Base-by-base conservation (phyloP, 2,113 vertebrate species). In the Apistogramma diplotaenia region DNA sequence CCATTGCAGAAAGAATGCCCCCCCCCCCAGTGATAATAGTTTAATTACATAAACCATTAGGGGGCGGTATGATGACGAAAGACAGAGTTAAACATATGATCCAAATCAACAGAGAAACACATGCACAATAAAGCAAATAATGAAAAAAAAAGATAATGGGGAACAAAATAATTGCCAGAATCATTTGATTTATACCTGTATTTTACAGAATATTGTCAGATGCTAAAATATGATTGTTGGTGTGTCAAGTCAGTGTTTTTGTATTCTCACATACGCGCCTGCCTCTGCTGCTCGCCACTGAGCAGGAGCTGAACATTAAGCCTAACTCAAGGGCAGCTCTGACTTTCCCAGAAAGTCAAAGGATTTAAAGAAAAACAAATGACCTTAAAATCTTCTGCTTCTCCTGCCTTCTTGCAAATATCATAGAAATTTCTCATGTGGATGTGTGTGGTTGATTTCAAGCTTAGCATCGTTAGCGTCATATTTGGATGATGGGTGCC, bases 291-390 rank as follows among this genome's bases (percentile, higher is more conserved):
- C 19, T 61, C 56, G 27, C 43, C n/a, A 16, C 67, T 72, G 88
- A 87, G 78, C 67, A 56, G 31, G 46, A 83, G 74, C 60, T 67
- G 74, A 62, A 79, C 18, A 27, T 61, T 78, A 37, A 78, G 79
- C 78, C 79, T 18, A 21, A 16, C 58, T 87, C 49, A 81, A 80
- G 76, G 76, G 71, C 76, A 31, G 43, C 62, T 57, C 25, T 65
- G 72, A 58, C n/a, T 83, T 75, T 57, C 46, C 33, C 74, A 46
- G 19, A 3, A 3, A 77, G 25, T 74, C 59, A 13, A 31, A 83
- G 29, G 27, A 74, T 43, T 54, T 58, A 31, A 84, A 72, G n/a
- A 81, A 70, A 84, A 25, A 40, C 6, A 15, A 15, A 15, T 43
- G 7, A 4, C 15, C 70, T 71, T 6, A 54, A 10, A 54, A 67